Evolutionary conservation across 2,797 vertebrate genomes (phyloP), one percentile per base, ranked within the genome.

Genomic region (Galagoides demidoff): DNA sequence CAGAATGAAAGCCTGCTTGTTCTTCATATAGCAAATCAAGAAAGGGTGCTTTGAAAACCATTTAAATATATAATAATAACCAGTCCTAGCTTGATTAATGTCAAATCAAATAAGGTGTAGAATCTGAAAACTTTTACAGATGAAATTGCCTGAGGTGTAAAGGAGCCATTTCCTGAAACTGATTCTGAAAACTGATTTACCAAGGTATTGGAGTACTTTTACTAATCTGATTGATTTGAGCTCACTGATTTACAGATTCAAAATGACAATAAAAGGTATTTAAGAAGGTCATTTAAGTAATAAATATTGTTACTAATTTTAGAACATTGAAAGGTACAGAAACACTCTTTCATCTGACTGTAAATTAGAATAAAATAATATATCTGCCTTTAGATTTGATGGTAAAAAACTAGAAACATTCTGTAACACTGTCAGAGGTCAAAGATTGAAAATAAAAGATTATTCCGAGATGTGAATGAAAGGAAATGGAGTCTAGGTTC

Each of bases 231-330:
- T 49, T 94, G 95, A 89, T n/a, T 59, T 73, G 39, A 93, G 9
- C 90, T 89, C 31, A 77, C 20, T 92, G 94, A 89, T 82, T 89
- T 96, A 93, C 59, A 85, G 66, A 87, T 92, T 92, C n/a, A 27
- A 39, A 70, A 31, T 94, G 92, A 77, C 1, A 34, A 57, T 43
- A 37, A 29, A 89, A 68, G 45, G 43, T 73, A 94, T 83, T 90
- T 37, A 89, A 92, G 77, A 94, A 85, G 31, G 76, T 96, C 77
- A 25, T 84, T 85, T 96, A 95, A 92, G 39, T 66, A 77, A 85
- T 97, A 93, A 92, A 3, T 95, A 59, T 96, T 96, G 64, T 91
- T 96, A 31, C 25, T 92, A 34, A 49, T 95, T 98, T 98, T 88
- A 83, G 88, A 92, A 96, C 92, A 92, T 16, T 37, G 66, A 2